phyloP scores from a whole-genome alignment of 2,797 vertebrate genomes.

The Clarias laeviceps region DNA sequence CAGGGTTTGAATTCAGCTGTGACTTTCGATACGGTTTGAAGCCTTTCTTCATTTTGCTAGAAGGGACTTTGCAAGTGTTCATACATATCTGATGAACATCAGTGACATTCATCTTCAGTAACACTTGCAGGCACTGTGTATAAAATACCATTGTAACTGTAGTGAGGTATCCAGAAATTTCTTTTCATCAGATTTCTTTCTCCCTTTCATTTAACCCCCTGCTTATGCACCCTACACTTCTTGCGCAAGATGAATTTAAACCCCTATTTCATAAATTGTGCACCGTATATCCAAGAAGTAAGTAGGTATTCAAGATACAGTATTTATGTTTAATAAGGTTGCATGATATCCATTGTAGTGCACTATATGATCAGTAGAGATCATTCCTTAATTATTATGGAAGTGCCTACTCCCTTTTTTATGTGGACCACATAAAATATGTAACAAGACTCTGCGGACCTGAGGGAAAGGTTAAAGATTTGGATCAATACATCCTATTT shows the following conservation, averaged over 20 bases:
- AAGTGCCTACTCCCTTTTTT: not conserved
- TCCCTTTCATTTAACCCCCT: not conserved
- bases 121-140: not conserved
- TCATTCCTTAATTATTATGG: not conserved
- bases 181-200: not conserved
- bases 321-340: not conserved
- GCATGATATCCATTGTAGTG: not conserved
- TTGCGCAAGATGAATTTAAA: not conserved
- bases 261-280: not conserved
- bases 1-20: not conserved
- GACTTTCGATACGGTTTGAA: not conserved
- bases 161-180: not conserved
- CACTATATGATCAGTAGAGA: not conserved
- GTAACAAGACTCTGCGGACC: not conserved
- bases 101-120: slow-evolving; percentile 10
- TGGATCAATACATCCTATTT: not conserved
- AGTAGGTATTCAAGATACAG: not conserved
- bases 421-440: not conserved
- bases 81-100: slow-evolving; percentile 7
- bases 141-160: not conserved
- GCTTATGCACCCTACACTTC: not conserved
- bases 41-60: slow-evolving; percentile 6
- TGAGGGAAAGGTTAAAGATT: not conserved
- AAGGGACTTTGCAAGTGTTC: slow-evolving; percentile 7
- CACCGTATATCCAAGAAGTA: not conserved